A percentile compares a stretch with the other conserved stretches of the same genome.
These are phyloP conservation scores for Drepanosiphum platanoidis DNA, from an alignment of 2,888 invertebrate genomes.

Conservation along the genomic window DNA sequence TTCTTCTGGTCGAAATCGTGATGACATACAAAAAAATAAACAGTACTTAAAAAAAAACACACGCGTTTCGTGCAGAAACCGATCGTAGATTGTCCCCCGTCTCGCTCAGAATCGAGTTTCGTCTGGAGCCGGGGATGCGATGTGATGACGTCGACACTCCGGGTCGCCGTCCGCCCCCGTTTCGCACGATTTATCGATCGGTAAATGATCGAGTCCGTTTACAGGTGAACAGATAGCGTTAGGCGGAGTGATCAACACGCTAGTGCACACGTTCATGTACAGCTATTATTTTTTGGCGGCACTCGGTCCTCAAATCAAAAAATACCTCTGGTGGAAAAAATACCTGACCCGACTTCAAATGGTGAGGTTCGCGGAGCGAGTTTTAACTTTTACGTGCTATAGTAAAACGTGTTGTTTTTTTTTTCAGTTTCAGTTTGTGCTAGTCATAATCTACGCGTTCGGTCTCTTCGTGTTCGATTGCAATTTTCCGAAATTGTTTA, in stretches of 20 bases:
- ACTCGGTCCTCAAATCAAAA: slow-evolving; percentile 69
- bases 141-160: too few species aligned
- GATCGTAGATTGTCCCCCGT: too few species aligned
- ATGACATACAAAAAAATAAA: too few species aligned
- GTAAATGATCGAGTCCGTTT: too few species aligned
- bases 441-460: slow-evolving; percentile 75
- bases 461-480: slow-evolving; percentile 71
- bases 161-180: too few species aligned
- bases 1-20: too few species aligned
- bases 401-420: not conserved
- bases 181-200: too few species aligned
- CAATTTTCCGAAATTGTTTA: slow-evolving; percentile 71
- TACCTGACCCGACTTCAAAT: slow-evolving; percentile 62
- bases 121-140: too few species aligned
- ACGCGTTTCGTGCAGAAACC: too few species aligned
- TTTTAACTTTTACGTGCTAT: not conserved
- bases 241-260: slow-evolving; percentile 77
- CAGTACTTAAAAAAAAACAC: too few species aligned
- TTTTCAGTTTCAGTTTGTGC: slow-evolving; percentile 73
- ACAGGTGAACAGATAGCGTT: slow-evolving; percentile 87
- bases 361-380: slow-evolving; percentile 64
- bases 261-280: slow-evolving; percentile 86
- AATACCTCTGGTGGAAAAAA: slow-evolving; percentile 63
- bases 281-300: slow-evolving; percentile 80
- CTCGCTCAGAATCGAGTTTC: too few species aligned